phyloP scores from a whole-genome alignment of 2,797 vertebrate genomes.

The Pangasius macronema region DNA sequence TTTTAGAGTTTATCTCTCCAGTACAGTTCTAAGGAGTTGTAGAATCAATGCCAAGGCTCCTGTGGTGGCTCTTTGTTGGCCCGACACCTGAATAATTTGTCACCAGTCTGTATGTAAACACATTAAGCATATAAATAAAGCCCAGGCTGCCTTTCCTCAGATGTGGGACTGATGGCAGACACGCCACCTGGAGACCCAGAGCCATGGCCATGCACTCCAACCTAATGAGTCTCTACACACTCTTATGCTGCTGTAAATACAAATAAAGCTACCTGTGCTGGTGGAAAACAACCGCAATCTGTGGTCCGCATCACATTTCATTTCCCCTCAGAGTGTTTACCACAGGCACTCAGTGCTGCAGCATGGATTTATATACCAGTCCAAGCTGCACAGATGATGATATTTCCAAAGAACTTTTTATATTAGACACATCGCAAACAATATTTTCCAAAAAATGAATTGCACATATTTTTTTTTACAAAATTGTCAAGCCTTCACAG shows the following conservation, averaged over 20 bases:
- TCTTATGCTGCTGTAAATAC: slow-evolving; percentile 35
- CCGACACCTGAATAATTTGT: background rate
- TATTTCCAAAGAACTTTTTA: background rate
- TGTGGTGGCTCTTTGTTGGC: background rate
- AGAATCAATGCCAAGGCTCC: background rate
- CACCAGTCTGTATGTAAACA: background rate
- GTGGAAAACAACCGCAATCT: slow-evolving; percentile 45
- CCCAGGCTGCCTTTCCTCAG: background rate
- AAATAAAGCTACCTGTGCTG: slow-evolving; percentile 38
- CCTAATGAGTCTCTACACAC: slow-evolving; percentile 30
- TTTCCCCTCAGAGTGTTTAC: slow-evolving; percentile 29
- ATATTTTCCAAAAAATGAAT: background rate
- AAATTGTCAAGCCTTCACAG: slow-evolving; percentile 11
- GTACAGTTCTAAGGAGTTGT: background rate
- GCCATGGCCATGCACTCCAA: slow-evolving; percentile 20
- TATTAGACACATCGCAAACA: background rate
- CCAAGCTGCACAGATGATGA: background rate
- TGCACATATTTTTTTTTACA: slow-evolving; percentile 11
- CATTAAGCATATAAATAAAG: slow-evolving; percentile 20
- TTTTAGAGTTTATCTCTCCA: background rate
- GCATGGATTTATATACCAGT: slow-evolving; percentile 16
- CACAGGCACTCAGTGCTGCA: slow-evolving; percentile 3
- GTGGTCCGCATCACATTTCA: slow-evolving; percentile 29
- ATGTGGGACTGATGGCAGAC: slow-evolving; percentile 10
- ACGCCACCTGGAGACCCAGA: slow-evolving; percentile 18